These are phyloP conservation scores for Chlorops oryzae DNA, from an alignment of 1,140 invertebrate genomes.

Conservation along the genomic window DNA sequence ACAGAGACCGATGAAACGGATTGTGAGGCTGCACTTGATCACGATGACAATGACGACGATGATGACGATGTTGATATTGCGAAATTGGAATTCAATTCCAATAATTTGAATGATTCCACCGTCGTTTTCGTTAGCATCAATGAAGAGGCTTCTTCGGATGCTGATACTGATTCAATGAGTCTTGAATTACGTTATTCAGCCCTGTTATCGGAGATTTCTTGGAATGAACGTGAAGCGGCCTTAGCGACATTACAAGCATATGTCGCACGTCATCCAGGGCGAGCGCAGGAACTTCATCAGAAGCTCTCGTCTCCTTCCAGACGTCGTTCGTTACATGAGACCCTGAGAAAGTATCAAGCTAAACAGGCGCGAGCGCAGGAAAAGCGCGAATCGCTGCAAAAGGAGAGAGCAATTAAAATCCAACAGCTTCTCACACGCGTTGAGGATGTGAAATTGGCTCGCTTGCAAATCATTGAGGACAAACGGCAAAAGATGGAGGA, in stretches of 20 bases:
- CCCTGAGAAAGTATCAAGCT: conserved; percentile 70
- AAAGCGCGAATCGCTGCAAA: conserved; percentile 70
- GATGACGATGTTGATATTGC: conserved; percentile 24
- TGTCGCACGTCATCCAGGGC: conserved; percentile 77
- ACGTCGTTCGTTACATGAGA: conserved; percentile 73
- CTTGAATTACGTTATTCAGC: conserved; percentile 64
- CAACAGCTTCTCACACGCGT: conserved; percentile 82
- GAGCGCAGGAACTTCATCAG: conserved; percentile 85
- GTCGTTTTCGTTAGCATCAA: conserved; percentile 33
- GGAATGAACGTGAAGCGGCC: conserved; percentile 71
- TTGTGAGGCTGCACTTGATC: conserved; percentile 37
- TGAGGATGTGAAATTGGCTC: conserved; percentile 84
- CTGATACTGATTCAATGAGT: conserved; percentile 42
- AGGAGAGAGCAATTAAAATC: conserved; percentile 78
- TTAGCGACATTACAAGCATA: conserved; percentile 68
- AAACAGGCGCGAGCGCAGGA: conserved; percentile 81
- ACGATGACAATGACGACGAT: conserved; percentile 17
- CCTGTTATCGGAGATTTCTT: conserved; percentile 67
- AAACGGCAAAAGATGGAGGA: conserved; percentile 76
- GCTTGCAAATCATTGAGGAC: conserved; percentile 78
- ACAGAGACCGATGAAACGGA: conserved; percentile 74
- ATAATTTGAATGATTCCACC: conserved; percentile 41
- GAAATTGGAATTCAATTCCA: too few species aligned
- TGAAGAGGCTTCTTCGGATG: conserved; percentile 23
- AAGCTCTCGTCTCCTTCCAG: conserved; percentile 87